These are phyloP conservation scores for Archaeoteleia sp. DNA, from an alignment of 2,888 invertebrate species.

Conservation along the genomic window DNA sequence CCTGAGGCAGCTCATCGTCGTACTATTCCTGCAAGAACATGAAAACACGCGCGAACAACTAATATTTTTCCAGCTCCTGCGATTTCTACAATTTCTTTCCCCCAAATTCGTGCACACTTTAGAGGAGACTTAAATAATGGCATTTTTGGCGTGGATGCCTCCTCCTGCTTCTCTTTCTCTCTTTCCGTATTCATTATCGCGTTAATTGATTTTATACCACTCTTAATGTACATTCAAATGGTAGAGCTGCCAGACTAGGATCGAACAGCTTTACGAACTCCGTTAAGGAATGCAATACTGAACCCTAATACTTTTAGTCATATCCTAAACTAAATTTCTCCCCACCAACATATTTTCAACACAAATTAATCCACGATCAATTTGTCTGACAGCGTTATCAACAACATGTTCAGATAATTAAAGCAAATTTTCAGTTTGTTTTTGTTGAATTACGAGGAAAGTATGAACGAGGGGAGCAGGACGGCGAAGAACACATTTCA, in stretches of 20 bases:
- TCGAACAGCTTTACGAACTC: too few relatives aligned
- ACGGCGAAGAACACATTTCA: slow-evolving; percentile 47
- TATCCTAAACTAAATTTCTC: too few relatives aligned
- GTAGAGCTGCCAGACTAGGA: too few relatives aligned
- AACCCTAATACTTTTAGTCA: too few relatives aligned
- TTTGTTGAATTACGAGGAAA: slow-evolving; percentile 30
- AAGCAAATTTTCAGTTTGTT: too few relatives aligned
- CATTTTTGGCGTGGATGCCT: slow-evolving; percentile 66
- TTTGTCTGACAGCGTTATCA: too few relatives aligned
- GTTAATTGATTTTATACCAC: too few relatives aligned
- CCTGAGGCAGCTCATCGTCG: slow-evolving; percentile 50
- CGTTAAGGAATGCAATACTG: too few relatives aligned
- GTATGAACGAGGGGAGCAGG: slow-evolving; percentile 52
- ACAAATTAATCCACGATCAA: too few relatives aligned
- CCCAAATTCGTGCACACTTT: slow-evolving; percentile 51
- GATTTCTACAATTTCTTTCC: slow-evolving; percentile 18
- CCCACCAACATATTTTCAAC: too few relatives aligned
- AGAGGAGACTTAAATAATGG: slow-evolving; percentile 62
- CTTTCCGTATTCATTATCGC: slow-evolving; percentile 42
- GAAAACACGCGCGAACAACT: slow-evolving; percentile 67
- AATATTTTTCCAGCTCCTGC: slow-evolving; percentile 70
- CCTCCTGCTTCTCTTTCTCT: slow-evolving; percentile 54
- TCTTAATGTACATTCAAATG: too few relatives aligned
- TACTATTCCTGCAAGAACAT: slow-evolving; percentile 67
- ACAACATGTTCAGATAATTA: too few relatives aligned